Conservation (phyloP, 2,888 invertebrate species). For the Ganaspis brasiliensis region DNA sequence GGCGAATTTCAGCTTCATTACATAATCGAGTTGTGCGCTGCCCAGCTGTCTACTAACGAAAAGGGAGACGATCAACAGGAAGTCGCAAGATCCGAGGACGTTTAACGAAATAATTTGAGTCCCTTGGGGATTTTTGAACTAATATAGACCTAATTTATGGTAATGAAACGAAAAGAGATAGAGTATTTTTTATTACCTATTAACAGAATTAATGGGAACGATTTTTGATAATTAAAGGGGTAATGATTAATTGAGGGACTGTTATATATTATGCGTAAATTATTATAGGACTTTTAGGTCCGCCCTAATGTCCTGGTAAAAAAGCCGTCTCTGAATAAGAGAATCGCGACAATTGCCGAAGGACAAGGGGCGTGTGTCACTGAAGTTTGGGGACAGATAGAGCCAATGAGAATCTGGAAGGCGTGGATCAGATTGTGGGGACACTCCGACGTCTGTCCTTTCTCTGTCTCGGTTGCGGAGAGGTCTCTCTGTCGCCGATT, state of each 20-base stretch:
- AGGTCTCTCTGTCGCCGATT: slow-evolving; percentile 55
- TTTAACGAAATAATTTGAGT: slow-evolving; percentile 19
- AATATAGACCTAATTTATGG: no score
- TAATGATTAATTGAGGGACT: no score
- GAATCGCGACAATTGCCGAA: slow-evolving; percentile 29
- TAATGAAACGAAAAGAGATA: no score
- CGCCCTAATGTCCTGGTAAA: slow-evolving; percentile 36
- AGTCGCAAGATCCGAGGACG: slow-evolving; percentile 37
- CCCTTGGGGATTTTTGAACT: not conserved
- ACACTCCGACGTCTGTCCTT: slow-evolving; percentile 54
- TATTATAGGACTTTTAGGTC: no score
- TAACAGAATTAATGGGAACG: no score
- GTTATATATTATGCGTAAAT: no score
- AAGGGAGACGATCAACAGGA: slow-evolving; percentile 20
- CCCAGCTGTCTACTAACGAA: slow-evolving; percentile 71
- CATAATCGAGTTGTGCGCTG: slow-evolving; percentile 70
- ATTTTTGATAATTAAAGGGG: no score
- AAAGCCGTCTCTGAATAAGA: slow-evolving; percentile 15
- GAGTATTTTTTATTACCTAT: no score
- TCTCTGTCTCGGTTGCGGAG: slow-evolving; percentile 53
- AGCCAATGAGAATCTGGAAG: slow-evolving; percentile 70
- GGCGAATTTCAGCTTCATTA: slow-evolving; percentile 64
- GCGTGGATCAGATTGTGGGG: slow-evolving; percentile 57
- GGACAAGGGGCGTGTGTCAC: slow-evolving; percentile 74
- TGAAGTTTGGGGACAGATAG: slow-evolving; percentile 71